Conservation (phyloP, 2,888 invertebrate genomes). For the Sclerodermus sp. region DNA sequence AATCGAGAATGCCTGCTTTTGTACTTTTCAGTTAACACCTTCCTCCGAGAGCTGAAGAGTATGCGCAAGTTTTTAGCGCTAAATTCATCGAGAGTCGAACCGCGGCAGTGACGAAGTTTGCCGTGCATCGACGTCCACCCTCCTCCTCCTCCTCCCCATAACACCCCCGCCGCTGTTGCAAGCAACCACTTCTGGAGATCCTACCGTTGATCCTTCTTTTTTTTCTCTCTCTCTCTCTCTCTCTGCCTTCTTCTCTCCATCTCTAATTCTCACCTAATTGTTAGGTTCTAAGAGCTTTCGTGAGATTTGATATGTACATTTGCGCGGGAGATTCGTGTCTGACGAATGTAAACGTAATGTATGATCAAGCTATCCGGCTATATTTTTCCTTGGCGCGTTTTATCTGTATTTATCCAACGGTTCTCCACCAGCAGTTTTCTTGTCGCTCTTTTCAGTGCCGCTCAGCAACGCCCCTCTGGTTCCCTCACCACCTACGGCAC, state of each 20-base stretch:
- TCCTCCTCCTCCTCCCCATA: background rate
- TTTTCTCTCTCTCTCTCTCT: conserved; percentile 13
- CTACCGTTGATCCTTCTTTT: conserved; percentile 1
- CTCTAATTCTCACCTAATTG: background rate
- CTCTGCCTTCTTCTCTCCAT: too few relatives aligned
- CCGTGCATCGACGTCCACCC: too few relatives aligned
- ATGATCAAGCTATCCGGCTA: too few relatives aligned
- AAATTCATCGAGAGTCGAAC: too few relatives aligned
- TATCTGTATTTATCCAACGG: too few relatives aligned
- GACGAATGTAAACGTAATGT: too few relatives aligned
- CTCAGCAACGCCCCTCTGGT: conserved; percentile 22
- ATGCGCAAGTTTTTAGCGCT: conserved; percentile 2
- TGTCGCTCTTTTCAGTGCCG: background rate
- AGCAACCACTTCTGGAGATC: background rate
- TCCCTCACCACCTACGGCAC: conserved; percentile 15
- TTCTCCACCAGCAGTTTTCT: too few relatives aligned
- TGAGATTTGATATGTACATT: too few relatives aligned
- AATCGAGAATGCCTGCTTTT: conserved; percentile 5
- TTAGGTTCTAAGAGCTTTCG: too few relatives aligned
- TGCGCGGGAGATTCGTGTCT: too few relatives aligned
- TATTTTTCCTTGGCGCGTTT: too few relatives aligned
- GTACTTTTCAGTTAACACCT: conserved; percentile 12
- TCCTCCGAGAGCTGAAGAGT: conserved; percentile 9
- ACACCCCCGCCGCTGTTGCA: background rate
- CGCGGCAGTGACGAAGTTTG: too few relatives aligned